Conservation (phyloP, 1,140 invertebrate species). For the Oryctes rhinoceros region DNA sequence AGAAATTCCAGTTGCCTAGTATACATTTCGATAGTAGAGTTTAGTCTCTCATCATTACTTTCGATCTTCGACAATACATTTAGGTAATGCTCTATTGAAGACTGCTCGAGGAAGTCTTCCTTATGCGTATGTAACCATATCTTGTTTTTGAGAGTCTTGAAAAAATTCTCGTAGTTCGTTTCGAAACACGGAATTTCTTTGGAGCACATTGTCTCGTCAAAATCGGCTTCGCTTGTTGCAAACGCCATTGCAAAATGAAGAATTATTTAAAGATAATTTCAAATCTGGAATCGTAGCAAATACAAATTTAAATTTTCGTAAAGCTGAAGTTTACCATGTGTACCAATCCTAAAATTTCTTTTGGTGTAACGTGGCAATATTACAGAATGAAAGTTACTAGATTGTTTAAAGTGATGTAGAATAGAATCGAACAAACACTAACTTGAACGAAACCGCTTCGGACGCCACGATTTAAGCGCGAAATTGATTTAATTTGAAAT, state of each 20-base stretch:
- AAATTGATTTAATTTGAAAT: too few relatives aligned
- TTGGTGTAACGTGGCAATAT: neutral
- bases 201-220: neutral
- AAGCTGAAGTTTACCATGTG: neutral
- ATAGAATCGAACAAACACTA: too few relatives aligned
- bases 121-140: neutral
- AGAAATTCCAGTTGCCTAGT: neutral
- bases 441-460: too few relatives aligned
- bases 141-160: neutral
- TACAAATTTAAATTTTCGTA: conserved; percentile 4
- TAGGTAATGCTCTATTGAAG: neutral
- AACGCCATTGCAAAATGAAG: neutral
- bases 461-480: too few relatives aligned
- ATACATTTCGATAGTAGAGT: neutral
- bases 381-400: neutral
- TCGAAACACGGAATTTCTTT: neutral
- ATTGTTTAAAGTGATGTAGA: neutral
- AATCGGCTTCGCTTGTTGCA: neutral
- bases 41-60: neutral
- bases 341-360: neutral
- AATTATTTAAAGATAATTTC: neutral
- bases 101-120: neutral
- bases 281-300: too few relatives aligned
- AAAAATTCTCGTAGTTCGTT: neutral
- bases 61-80: neutral